Evolutionary conservation across 2,888 invertebrate species (phyloP), one percentile per base, ranked within the genome.

Genomic region (Dione juno): DNA sequence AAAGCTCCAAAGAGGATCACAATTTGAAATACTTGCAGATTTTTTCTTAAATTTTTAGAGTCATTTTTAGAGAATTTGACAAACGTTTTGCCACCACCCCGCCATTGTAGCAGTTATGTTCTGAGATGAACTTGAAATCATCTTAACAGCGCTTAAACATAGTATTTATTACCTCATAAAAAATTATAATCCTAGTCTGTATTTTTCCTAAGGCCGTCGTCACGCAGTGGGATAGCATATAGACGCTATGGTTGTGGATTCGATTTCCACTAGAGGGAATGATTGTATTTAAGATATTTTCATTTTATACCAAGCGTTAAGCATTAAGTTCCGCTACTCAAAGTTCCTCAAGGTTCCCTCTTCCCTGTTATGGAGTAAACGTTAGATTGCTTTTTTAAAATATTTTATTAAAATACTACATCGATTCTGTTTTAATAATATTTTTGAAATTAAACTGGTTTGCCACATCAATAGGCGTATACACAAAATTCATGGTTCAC

Each of bases 1-100:
- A 86, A 82, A 84, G 81, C 84, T 85, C 81, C 80, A 78, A 84
- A 84, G 83, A 83, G 83, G 86, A 89, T 88, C 88, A 86, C 86
- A 85, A 88, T 90, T 88, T 84, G 79, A 85, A 86, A 83, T 79
- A 81, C 78, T 85, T 82, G 81, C 81, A 83, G 82, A 86, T 83
- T 85, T 86, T 78, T n/a, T n/a, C n/a, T n/a, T n/a, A n/a, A n/a
- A n/a, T n/a, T n/a, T n/a, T n/a, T 77, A 80, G 79, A 81, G 82
- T 82, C 75, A 85, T 84, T 85, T n/a, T n/a, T n/a, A n/a, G n/a
- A n/a, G 84, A 87, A 84, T 82, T 84, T 83, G 80, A 86, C 84
- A 80, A 86, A 85, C 82, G 87, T 89, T 88, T 79, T 87, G 84
- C 82, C 79, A 81, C 78, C 80, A 77, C 77, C 76, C 75, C 75